phyloP scores from a whole-genome alignment of 2,113 vertebrate genomes.

The Caloenas nicobarica region DNA sequence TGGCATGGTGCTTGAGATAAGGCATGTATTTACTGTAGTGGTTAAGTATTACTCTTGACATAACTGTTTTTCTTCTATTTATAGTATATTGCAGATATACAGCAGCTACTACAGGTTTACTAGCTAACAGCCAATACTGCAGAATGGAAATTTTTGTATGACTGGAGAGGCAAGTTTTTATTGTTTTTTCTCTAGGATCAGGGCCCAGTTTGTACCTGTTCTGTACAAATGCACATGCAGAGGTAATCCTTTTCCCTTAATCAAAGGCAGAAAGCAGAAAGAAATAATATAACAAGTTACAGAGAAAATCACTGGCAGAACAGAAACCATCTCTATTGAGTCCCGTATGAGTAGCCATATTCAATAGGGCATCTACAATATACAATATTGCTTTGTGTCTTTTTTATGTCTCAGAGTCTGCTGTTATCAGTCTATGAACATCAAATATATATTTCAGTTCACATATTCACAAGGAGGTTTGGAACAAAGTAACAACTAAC shows the following conservation, averaged over 20 bases:
- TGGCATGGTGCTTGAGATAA: constrained; percentile 1
- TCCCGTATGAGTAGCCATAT: background rate
- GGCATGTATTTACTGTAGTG: background rate
- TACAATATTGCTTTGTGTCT: background rate
- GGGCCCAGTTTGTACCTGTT: background rate
- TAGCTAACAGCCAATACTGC: background rate
- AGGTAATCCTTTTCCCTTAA: background rate
- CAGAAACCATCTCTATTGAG: background rate
- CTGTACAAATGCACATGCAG: background rate
- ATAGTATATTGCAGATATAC: background rate
- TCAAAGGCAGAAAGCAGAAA: background rate
- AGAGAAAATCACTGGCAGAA: background rate
- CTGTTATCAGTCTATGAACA: background rate
- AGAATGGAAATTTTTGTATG: background rate
- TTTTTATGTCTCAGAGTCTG: background rate
- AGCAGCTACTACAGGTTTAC: background rate
- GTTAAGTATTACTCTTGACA: background rate
- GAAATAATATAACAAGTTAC: background rate
- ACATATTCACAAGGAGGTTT: background rate
- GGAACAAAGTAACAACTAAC: background rate
- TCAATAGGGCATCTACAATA: background rate
- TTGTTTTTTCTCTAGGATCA: background rate
- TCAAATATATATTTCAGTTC: constrained; percentile 15
- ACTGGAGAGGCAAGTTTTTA: background rate
- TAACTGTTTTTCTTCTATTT: background rate